Evolutionary conservation across 1,140 invertebrate species (phyloP).

Genomic region (Drosophila ercepeae): DNA sequence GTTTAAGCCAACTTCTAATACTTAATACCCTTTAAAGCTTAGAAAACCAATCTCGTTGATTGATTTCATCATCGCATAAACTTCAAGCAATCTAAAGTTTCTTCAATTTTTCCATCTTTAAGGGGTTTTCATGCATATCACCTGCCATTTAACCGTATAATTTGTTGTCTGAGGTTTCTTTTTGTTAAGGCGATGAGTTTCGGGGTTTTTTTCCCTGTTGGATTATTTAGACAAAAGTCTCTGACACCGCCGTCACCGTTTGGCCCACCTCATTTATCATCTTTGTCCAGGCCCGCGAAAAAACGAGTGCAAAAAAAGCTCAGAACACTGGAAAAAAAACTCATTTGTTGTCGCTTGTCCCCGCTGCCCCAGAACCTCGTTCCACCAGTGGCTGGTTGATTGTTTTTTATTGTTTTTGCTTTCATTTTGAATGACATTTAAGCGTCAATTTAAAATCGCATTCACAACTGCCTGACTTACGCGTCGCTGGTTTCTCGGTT

Average conservation of each 20-base stretch:
- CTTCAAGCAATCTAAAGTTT: conserved; percentile 8
- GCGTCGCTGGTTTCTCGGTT: conserved; percentile 56
- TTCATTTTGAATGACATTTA: conserved; percentile 70
- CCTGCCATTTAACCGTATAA: conserved; percentile 60
- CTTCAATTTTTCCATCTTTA: conserved; percentile 5
- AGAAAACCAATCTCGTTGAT: conserved; percentile 14
- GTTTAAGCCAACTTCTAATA: too few species aligned
- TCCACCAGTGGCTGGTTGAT: background rate
- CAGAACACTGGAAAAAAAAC: conserved; percentile 60
- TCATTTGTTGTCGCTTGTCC: conserved; percentile 78
- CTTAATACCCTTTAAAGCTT: too few species aligned
- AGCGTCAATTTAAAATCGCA: conserved; percentile 70
- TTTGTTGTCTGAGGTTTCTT: conserved; percentile 52
- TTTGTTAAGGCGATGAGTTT: conserved; percentile 44
- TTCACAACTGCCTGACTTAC: conserved; percentile 71
- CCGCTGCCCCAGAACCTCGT: background rate
- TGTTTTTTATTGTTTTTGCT: conserved; percentile 50
- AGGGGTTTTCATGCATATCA: conserved; percentile 26
- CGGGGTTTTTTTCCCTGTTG: conserved; percentile 20
- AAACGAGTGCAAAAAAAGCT: conserved; percentile 53
- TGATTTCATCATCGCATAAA: conserved; percentile 8
- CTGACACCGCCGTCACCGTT: conserved; percentile 1
- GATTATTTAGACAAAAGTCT: conserved; percentile 32
- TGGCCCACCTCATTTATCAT: conserved; percentile 40
- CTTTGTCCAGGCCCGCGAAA: conserved; percentile 37